Conservation (phyloP, 1,140 invertebrate genomes). For the Scaptodrosophila lebanonensis region DNA sequence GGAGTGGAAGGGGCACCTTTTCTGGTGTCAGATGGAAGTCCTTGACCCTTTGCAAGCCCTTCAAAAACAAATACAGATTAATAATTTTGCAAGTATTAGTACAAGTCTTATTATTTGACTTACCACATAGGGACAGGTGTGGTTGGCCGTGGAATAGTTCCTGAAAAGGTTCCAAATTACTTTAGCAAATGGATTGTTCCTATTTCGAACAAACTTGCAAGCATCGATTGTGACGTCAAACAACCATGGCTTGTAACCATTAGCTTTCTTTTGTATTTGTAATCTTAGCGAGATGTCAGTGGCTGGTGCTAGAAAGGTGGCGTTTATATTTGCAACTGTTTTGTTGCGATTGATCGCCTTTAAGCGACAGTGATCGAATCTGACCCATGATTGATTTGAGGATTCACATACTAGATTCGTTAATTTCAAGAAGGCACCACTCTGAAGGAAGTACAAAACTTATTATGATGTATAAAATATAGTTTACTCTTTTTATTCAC, state of each 20-base stretch:
- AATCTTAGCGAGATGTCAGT: constrained; percentile 8
- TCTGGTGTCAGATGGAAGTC: constrained; percentile 6
- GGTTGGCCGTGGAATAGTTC: constrained; percentile 5
- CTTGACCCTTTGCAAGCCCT: background rate
- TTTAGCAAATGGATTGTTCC: background rate
- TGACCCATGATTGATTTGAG: constrained; percentile 34
- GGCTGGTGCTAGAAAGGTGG: constrained; percentile 3
- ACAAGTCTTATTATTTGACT: background rate
- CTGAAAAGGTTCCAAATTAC: constrained; percentile 1
- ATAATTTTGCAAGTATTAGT: too few species aligned
- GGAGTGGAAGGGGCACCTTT: background rate
- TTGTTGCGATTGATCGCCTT: constrained; percentile 33
- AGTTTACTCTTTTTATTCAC: too few species aligned
- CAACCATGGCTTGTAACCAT: constrained; percentile 26
- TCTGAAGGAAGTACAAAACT: constrained; percentile 4
- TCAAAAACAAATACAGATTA: background rate
- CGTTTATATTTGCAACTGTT: constrained; percentile 24
- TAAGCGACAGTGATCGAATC: constrained; percentile 15
- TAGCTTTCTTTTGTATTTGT: constrained; percentile 16
- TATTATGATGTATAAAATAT: too few species aligned
- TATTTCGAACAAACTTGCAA: constrained; percentile 27
- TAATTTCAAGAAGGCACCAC: constrained; percentile 15
- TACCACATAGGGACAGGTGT: constrained; percentile 11
- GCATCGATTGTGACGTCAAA: constrained; percentile 19
- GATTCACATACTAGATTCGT: constrained; percentile 32